These are phyloP conservation scores for Deroptyus accipitrinus DNA, from an alignment of 2,113 vertebrate genomes.

Conservation along the genomic window DNA sequence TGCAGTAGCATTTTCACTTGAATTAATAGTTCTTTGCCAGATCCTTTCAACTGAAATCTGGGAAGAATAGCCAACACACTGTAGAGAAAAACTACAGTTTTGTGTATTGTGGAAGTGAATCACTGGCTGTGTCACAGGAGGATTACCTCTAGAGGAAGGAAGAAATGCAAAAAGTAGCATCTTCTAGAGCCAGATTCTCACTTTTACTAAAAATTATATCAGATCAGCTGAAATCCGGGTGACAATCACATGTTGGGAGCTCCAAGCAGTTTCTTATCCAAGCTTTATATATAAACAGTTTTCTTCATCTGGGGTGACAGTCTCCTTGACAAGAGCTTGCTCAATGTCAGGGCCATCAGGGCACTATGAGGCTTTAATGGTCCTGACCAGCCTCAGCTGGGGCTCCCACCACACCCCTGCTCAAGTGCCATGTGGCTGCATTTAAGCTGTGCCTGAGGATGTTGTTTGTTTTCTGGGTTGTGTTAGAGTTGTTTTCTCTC, in stretches of 20 bases:
- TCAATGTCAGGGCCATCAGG: accelerated
- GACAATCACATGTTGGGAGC: not conserved
- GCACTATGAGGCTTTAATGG: not conserved
- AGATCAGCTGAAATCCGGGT: not conserved
- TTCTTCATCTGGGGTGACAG: not conserved
- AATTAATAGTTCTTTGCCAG: not conserved
- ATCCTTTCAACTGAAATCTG: not conserved
- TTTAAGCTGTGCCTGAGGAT: accelerated
- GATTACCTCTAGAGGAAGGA: not conserved
- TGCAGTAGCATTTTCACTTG: not conserved
- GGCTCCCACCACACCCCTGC: accelerated
- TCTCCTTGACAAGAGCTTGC: not conserved
- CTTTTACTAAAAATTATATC: not conserved
- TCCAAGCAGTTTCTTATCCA: not conserved
- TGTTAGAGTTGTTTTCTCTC: accelerated
- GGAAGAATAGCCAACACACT: not conserved
- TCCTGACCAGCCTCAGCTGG: not conserved
- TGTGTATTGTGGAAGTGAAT: not conserved
- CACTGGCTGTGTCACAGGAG: not conserved
- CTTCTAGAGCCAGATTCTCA: not conserved
- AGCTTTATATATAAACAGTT: not conserved
- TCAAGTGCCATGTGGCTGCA: not conserved
- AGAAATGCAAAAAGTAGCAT: not conserved
- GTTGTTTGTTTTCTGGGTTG: accelerated
- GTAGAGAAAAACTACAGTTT: not conserved